Evolutionary conservation across 2,797 vertebrate genomes (phyloP).

Genomic region (Sebastes hubbsi): DNA sequence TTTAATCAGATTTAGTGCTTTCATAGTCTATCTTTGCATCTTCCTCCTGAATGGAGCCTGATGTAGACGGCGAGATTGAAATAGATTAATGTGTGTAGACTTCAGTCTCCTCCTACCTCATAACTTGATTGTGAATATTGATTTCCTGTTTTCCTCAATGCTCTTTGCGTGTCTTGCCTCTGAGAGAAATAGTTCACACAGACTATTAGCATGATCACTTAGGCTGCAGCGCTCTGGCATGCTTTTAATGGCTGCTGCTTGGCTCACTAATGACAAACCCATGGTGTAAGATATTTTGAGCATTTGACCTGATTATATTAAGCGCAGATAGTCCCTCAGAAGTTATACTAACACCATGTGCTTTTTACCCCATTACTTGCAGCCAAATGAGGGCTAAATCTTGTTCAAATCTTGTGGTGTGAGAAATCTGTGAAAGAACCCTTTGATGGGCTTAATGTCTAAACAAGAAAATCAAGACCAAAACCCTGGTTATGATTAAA

Average conservation of each 20-base stretch:
- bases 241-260: slow-evolving; percentile 14
- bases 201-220: slow-evolving; percentile 18
- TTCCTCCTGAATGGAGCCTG: background rate
- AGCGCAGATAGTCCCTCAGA: background rate
- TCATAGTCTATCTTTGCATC: background rate
- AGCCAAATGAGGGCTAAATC: slow-evolving; percentile 13
- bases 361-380: background rate
- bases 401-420: background rate
- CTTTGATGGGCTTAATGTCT: background rate
- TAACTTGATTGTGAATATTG: slow-evolving; percentile 44
- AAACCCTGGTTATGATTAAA: background rate
- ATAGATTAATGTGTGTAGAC: background rate
- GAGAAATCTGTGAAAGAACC: background rate
- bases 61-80: background rate
- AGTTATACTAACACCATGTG: background rate
- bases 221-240: background rate
- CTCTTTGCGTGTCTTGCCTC: background rate
- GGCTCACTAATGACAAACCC: slow-evolving; percentile 30
- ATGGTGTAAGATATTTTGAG: slow-evolving; percentile 43
- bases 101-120: slow-evolving; percentile 8
- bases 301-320: slow-evolving; percentile 51
- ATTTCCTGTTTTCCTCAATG: slow-evolving; percentile 30
- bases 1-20: background rate
- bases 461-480: background rate
- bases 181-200: slow-evolving; percentile 7